These are phyloP conservation scores for Forbesichthys agassizii DNA, from an alignment of 2,113 vertebrate genomes.

Conservation along the genomic window DNA sequence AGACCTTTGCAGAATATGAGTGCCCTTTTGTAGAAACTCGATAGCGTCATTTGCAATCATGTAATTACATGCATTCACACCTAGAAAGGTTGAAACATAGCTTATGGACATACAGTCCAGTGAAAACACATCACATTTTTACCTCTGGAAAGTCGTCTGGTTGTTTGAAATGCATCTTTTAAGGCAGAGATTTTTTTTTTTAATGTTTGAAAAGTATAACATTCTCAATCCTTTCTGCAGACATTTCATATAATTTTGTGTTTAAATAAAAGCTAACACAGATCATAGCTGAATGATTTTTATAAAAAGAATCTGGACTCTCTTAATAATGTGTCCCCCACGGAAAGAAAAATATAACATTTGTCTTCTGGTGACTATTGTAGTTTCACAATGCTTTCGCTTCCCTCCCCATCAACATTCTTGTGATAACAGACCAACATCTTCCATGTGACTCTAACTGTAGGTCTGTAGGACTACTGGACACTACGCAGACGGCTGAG, in stretches of 20 bases:
- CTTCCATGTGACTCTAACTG: constrained; percentile 30
- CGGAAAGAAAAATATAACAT: neutral
- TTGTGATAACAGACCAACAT: constrained; percentile 30
- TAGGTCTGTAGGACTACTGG: neutral
- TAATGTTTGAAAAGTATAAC: neutral
- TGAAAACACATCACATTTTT: no score
- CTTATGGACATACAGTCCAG: no score
- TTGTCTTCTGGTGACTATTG: constrained; percentile 34
- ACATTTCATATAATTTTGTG: no score
- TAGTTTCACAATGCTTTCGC: constrained; percentile 22
- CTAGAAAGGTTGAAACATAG: no score
- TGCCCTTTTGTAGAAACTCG: neutral
- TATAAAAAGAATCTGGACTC: no score
- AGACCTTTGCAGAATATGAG: neutral
- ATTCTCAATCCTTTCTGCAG: no score
- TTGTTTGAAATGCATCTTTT: no score
- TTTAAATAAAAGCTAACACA: no score
- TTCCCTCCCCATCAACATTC: constrained; percentile 28
- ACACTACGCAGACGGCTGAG: constrained; percentile 17
- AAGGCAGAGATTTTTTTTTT: neutral
- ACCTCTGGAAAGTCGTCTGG: no score
- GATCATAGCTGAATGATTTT: no score
- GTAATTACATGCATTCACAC: neutral
- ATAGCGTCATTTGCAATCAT: neutral
- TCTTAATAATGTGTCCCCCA: no score